phyloP scores from a whole-genome alignment of 2,113 vertebrate species.

The Pterocles orientalis region DNA sequence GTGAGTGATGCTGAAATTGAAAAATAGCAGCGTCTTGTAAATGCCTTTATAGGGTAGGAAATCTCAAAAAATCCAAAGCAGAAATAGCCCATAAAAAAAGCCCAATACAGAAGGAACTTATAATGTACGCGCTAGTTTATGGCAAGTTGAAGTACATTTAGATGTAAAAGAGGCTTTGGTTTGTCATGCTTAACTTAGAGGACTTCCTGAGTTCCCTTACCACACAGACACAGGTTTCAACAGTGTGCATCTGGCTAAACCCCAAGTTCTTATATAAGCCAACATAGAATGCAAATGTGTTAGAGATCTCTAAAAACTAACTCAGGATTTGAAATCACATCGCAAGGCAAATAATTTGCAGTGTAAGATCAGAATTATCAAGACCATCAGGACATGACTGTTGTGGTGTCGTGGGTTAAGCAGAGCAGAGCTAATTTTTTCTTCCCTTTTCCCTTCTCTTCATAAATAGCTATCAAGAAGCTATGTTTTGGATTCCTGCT shows the following conservation, averaged over 20 bases:
- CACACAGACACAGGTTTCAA: not conserved
- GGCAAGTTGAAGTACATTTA: not conserved
- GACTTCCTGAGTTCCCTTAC: not conserved
- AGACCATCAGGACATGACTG: not conserved
- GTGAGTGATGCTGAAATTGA: not conserved
- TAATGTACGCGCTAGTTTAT: not conserved
- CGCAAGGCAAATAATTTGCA: not conserved
- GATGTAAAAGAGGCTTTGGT: not conserved
- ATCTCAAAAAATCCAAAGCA: not conserved
- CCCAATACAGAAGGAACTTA: not conserved
- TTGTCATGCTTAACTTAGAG: not conserved
- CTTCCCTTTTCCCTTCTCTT: too few species aligned
- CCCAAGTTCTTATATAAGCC: not conserved
- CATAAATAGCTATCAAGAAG: too few species aligned
- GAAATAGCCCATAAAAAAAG: not conserved
- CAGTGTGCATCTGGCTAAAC: not conserved
- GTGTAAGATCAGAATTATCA: not conserved
- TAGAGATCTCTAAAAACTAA: not conserved
- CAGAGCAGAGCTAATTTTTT: too few species aligned
- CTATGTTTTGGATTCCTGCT: too few species aligned
- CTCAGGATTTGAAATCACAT: not conserved
- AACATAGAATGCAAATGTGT: not conserved
- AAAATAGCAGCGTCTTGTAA: not conserved
- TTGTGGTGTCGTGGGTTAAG: too few species aligned
- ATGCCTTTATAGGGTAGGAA: not conserved